Evolutionary conservation across 2,888 invertebrate genomes (phyloP).

Genomic region (Lepidocyrtinus sp.): DNA sequence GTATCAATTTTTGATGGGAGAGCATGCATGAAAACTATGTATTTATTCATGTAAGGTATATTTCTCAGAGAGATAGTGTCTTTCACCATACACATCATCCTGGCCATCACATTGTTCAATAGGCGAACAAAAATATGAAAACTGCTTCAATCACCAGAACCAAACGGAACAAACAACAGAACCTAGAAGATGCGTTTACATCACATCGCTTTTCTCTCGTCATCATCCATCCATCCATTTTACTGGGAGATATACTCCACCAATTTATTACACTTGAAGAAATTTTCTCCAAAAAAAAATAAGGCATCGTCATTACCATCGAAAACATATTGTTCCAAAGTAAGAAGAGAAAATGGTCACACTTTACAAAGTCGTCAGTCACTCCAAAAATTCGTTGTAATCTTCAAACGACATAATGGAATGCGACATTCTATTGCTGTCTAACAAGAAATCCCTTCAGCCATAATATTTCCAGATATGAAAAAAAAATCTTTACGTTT

Average conservation of each 20-base stretch:
- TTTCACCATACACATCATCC: slow-evolving; percentile 61
- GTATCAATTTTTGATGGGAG: slow-evolving; percentile 39
- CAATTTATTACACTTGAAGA: slow-evolving; percentile 70
- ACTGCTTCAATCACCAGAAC: background rate
- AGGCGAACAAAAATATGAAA: background rate
- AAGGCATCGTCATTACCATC: slow-evolving; percentile 53
- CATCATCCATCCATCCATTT: slow-evolving; percentile 56
- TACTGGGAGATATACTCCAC: slow-evolving; percentile 60
- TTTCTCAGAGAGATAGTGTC: slow-evolving; percentile 66
- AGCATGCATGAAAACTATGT: slow-evolving; percentile 31
- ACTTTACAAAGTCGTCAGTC: slow-evolving; percentile 28
- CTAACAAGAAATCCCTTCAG: too few species aligned
- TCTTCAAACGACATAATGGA: too few species aligned
- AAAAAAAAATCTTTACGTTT: too few species aligned
- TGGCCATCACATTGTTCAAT: background rate
- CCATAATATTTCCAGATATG: too few species aligned
- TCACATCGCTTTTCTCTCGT: too few species aligned
- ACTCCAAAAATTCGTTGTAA: too few species aligned
- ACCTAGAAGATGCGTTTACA: slow-evolving; percentile 34
- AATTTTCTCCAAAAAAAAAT: slow-evolving; percentile 59
- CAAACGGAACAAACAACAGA: background rate
- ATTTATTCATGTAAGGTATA: slow-evolving; percentile 25
- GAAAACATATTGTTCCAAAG: background rate
- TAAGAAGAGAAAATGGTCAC: slow-evolving; percentile 7
- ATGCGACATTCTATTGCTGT: too few species aligned